Base-by-base conservation (phyloP, 2,888 invertebrate species). In the Oeneis ivallda region DNA sequence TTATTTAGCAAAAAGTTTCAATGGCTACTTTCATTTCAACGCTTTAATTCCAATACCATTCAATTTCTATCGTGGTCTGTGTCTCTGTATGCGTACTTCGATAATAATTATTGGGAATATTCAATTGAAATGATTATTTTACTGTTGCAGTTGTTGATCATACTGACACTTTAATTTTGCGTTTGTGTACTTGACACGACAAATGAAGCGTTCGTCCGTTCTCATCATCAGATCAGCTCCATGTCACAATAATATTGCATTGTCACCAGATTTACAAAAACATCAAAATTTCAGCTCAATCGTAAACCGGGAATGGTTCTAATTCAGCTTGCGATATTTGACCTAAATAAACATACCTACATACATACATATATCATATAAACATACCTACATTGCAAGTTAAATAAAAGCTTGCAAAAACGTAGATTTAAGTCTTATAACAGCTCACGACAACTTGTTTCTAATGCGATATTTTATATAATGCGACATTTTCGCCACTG, bases 1-100 rank as follows among this genome's bases (percentile, higher is more conserved):
- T 67, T 70, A 71, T 71, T 71, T 65, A 67, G 59, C 68, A 64
- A 64, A 70, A 68, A 68, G 64, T 68, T 62, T 65, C 66, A 65
- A 68, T 65, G 68, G 68, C 63, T 68, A 70, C 65, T 71, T 71
- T 70, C 61, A 70, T 71, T 71, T 54, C 54, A 39, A 37, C 54
- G 54, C 54, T 54, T 71, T 70, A 70, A 68, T 70, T 68, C 64
- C 68, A 64, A 41, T 66, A 53, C 52, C 71, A 62, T 68, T 68
- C 68, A 62, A 63, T 70, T 68, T 70, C 63, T 64, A 67, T 70
- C 50, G 63, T 67, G 69, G 69, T 58, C 61, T 65, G 49, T 19
- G 10, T 17, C 34, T 37, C 10, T 41, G 9, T 59, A 50, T 45
- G 58, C 49, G 64, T 64, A 67, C 62, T 62, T 66, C 59, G 45